Evolutionary conservation across 2,797 vertebrate species (phyloP), one percentile per base, ranked within the genome.

Genomic region (Ceryle rudis): DNA sequence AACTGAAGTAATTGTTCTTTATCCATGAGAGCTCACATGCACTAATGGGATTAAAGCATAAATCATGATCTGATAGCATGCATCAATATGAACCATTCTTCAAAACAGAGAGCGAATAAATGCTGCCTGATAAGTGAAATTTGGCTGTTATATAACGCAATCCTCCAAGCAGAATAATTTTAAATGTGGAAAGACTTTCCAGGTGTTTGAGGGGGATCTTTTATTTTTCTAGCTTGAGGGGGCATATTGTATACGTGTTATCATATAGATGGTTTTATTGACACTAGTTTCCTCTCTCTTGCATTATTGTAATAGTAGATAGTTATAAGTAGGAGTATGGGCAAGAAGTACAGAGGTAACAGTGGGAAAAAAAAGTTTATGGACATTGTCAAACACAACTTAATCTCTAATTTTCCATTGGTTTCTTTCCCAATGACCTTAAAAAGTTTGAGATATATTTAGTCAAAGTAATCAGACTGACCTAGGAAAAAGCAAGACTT

Each of bases 221-320:
- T 60, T 25, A 2, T 1, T 22, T 28, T 25, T 18, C 3, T 29
- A 6, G 13, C 25, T 35, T 26, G 47, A 49, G 7, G 2, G 6
- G 3, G 1, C 19, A 2, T 9, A 3, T 14, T 42, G 1, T 33
- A 10, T 25, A 4, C 6, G 1, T 60, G n/a, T 28, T 73, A 2
- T 31, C 46, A 31, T 39, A n/a, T 29, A 70, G 21, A 39, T 51
- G n/a, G 8, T 18, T 93, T 92, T 58, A 67, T 31, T n/a, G 8
- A 86, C 70, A 62, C 8, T 82, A 20, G 1, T 64, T 83, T 93
- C 28, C 6, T 71, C 12, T 51, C 14, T 47, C 31, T 22, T 5
- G 0, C 2, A 13, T 90, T 64, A 41, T 44, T 94, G 31, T 10
- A 29, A 18, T 17, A 57, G 16, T 52, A 74, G 18, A 10, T 39